Percentiles rank a stretch among this genome's conserved stretches.
Conservation (phyloP, 2,797 vertebrate genomes). For the Cetoscarus ocellatus region DNA sequence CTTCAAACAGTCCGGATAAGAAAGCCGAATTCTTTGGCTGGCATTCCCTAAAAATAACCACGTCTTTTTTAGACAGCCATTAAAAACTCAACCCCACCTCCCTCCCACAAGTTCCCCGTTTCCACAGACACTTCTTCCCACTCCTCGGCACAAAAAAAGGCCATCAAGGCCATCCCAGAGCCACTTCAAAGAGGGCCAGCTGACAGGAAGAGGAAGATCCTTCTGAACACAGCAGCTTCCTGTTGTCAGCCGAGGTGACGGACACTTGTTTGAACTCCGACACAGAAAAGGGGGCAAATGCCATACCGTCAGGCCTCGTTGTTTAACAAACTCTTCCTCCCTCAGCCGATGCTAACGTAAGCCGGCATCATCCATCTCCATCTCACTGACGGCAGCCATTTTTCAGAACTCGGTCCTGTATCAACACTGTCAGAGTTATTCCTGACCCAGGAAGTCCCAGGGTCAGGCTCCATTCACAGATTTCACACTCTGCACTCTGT, state of each 20-base stretch:
- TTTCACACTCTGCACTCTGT: slow-evolving; percentile 35
- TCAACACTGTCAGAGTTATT: slow-evolving; percentile 75
- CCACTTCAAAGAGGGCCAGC: slow-evolving; percentile 84
- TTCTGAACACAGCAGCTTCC: slow-evolving; percentile 84
- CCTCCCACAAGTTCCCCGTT: slow-evolving; percentile 59
- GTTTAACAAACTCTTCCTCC: slow-evolving; percentile 70
- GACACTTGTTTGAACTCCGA: slow-evolving; percentile 84
- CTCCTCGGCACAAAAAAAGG: slow-evolving; percentile 61
- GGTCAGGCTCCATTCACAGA: slow-evolving; percentile 65
- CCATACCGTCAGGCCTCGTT: slow-evolving; percentile 67
- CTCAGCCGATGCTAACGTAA: slow-evolving; percentile 72
- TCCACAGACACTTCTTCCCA: slow-evolving; percentile 65
- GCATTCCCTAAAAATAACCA: slow-evolving; percentile 77
- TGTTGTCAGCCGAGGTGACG: slow-evolving; percentile 86
- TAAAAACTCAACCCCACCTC: slow-evolving; percentile 60
- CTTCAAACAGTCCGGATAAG: slow-evolving; percentile 53
- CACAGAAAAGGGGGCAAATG: slow-evolving; percentile 75
- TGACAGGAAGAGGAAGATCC: slow-evolving; percentile 86
- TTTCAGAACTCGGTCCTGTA: slow-evolving; percentile 66
- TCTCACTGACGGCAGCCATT: slow-evolving; percentile 76
- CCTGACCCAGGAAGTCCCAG: slow-evolving; percentile 67
- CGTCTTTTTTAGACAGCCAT: slow-evolving; percentile 68
- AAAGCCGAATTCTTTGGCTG: slow-evolving; percentile 59
- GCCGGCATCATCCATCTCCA: slow-evolving; percentile 77
- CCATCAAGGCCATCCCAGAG: slow-evolving; percentile 78